Conservation (phyloP, 37 sponge, comb jelly and placozoan genomes). For the Cladorhizidae sp. region DNA sequence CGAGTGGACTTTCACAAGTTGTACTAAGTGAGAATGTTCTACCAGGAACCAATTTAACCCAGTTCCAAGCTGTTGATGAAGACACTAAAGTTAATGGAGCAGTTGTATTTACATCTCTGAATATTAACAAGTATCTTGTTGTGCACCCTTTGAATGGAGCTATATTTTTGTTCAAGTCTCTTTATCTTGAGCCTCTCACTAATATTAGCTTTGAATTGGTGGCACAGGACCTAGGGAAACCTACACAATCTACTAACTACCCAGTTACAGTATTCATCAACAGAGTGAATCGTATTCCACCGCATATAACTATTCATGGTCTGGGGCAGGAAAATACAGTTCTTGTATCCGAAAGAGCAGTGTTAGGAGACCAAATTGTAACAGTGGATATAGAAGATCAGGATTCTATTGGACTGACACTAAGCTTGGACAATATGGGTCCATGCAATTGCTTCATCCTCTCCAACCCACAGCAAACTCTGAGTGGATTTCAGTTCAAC, state of each 20-base stretch:
- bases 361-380: constrained; percentile 24
- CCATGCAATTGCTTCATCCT: constrained; percentile 15
- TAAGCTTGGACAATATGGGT: neutral
- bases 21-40: constrained; percentile 5
- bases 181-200: neutral
- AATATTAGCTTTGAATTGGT: constrained; percentile 10
- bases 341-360: constrained; percentile 32
- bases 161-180: constrained; percentile 7
- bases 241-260: neutral
- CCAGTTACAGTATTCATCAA: constrained; percentile 50
- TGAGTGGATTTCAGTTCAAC: neutral
- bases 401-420: constrained; percentile 15
- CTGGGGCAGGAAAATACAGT: neutral
- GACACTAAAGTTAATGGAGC: constrained; percentile 43
- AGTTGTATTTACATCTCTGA: constrained; percentile 10
- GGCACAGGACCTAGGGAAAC: constrained; percentile 45
- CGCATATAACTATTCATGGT: constrained; percentile 43
- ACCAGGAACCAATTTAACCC: constrained; percentile 11
- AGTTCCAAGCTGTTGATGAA: constrained; percentile 33
- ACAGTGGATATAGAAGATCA: constrained; percentile 40
- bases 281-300: constrained; percentile 46
- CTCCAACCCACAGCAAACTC: neutral
- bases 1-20: neutral
- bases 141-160: constrained; percentile 37
- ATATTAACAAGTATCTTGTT: neutral